These are phyloP conservation scores for Elanus axillaris DNA, from an alignment of 2,113 vertebrate genomes.

Conservation along the genomic window DNA sequence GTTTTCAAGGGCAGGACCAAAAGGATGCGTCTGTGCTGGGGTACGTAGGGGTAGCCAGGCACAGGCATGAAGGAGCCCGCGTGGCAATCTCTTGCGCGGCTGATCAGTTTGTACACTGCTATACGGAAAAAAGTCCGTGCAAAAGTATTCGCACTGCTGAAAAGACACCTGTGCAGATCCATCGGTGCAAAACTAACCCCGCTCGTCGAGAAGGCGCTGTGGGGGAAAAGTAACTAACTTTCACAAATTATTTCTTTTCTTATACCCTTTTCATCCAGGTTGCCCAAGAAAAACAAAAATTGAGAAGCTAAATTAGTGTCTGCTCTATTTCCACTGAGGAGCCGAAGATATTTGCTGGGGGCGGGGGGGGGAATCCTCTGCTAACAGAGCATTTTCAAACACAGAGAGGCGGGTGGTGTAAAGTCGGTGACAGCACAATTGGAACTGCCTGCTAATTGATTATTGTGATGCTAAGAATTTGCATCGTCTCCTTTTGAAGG, in stretches of 20 bases:
- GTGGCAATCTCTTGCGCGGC: not conserved
- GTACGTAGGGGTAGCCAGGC: not conserved
- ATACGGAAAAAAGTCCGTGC: not conserved
- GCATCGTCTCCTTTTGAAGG: not conserved
- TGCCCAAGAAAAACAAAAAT: slow-evolving; percentile 22
- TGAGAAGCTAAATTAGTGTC: not conserved
- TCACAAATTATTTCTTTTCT: not conserved
- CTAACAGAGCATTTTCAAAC: not conserved
- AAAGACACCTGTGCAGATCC: not conserved
- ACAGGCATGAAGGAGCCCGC: not conserved
- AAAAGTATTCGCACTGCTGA: not conserved
- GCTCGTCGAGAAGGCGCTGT: not conserved
- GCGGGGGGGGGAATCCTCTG: not conserved
- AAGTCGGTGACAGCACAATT: not conserved
- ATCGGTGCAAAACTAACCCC: not conserved
- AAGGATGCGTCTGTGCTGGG: not conserved
- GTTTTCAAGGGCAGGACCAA: not conserved
- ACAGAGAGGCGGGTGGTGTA: not conserved
- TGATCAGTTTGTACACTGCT: not conserved
- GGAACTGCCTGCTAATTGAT: not conserved
- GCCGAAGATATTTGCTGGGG: not conserved
- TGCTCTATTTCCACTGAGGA: not conserved
- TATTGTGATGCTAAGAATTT: not conserved
- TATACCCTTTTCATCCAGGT: not conserved
- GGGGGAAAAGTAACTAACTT: not conserved